These are phyloP conservation scores for Monopis laevigella DNA, from an alignment of 2,888 invertebrate species.

Conservation along the genomic window DNA sequence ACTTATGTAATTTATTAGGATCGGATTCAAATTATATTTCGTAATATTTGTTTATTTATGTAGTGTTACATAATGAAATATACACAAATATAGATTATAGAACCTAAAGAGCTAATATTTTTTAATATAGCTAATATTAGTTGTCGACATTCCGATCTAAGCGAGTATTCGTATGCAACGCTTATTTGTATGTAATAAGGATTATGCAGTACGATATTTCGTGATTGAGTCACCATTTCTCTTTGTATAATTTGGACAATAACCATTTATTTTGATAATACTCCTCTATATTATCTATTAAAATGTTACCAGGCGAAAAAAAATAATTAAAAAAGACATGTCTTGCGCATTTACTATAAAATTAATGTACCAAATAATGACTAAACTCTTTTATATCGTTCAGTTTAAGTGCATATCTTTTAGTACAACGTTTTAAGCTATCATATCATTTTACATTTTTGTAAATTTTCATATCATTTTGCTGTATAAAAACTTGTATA, in stretches of 20 bases:
- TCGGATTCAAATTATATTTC: too few relatives aligned
- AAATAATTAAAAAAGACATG: conserved; percentile 55
- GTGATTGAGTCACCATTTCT: conserved; percentile 52
- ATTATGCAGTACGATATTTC: conserved; percentile 62
- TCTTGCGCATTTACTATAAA: conserved; percentile 53
- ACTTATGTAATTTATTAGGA: too few relatives aligned
- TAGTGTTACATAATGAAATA: too few relatives aligned
- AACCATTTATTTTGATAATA: not conserved
- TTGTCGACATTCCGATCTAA: conserved; percentile 29
- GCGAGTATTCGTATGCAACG: conserved; percentile 62
- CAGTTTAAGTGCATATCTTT: conserved; percentile 56
- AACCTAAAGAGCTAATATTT: too few relatives aligned
- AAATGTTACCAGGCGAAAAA: conserved; percentile 45
- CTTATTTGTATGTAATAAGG: conserved; percentile 66
- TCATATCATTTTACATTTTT: conserved; percentile 35
- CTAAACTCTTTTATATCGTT: conserved; percentile 38
- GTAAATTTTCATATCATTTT: conserved; percentile 62
- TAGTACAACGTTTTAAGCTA: too few relatives aligned
- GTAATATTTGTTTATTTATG: not conserved
- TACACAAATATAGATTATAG: too few relatives aligned
- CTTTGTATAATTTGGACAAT: conserved; percentile 11
- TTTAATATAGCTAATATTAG: too few relatives aligned
- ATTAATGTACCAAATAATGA: conserved; percentile 50
- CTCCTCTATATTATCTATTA: not conserved
- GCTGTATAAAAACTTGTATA: conserved; percentile 48